Conservation (phyloP, 2,888 invertebrate species). For the Drosophila testacea region DNA sequence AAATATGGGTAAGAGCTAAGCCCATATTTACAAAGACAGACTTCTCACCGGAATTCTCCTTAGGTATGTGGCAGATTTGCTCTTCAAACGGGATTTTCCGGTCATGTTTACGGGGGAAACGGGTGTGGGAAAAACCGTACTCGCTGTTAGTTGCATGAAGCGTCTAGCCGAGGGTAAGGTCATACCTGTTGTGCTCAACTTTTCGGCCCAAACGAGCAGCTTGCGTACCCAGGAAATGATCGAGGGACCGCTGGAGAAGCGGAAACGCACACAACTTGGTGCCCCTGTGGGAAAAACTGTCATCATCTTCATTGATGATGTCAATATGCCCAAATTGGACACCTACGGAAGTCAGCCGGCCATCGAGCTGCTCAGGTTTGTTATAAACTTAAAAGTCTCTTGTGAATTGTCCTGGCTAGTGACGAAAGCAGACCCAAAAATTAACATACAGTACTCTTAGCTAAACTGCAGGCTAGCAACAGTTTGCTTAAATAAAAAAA, state of each 20-base stretch:
- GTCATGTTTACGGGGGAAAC: slow-evolving; percentile 96
- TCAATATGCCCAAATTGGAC: slow-evolving; percentile 95
- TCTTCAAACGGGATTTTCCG: slow-evolving; percentile 90
- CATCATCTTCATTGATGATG: slow-evolving; percentile 95
- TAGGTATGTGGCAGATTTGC: slow-evolving; percentile 86
- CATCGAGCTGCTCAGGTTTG: slow-evolving; percentile 92
- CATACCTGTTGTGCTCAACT: slow-evolving; percentile 92
- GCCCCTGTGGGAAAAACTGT: slow-evolving; percentile 93
- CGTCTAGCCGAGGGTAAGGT: slow-evolving; percentile 88
- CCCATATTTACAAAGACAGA: too few relatives aligned
- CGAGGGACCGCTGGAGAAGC: slow-evolving; percentile 93
- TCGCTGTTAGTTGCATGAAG: slow-evolving; percentile 91
- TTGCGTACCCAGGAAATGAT: slow-evolving; percentile 92
- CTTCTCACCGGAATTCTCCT: too few relatives aligned
- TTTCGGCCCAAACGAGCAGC: slow-evolving; percentile 96
- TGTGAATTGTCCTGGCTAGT: too few relatives aligned
- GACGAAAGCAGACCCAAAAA: too few relatives aligned
- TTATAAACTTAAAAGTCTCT: not conserved
- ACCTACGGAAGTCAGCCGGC: slow-evolving; percentile 96
- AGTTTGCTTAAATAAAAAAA: too few relatives aligned
- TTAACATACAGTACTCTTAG: too few relatives aligned
- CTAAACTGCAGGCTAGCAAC: too few relatives aligned
- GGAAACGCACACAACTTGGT: slow-evolving; percentile 91
- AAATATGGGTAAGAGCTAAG: slow-evolving; percentile 88
- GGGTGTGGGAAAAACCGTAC: slow-evolving; percentile 95